phyloP scores from a whole-genome alignment of 37 sponge, comb jelly and placozoan genomes.

The Spongilla lacustris region DNA sequence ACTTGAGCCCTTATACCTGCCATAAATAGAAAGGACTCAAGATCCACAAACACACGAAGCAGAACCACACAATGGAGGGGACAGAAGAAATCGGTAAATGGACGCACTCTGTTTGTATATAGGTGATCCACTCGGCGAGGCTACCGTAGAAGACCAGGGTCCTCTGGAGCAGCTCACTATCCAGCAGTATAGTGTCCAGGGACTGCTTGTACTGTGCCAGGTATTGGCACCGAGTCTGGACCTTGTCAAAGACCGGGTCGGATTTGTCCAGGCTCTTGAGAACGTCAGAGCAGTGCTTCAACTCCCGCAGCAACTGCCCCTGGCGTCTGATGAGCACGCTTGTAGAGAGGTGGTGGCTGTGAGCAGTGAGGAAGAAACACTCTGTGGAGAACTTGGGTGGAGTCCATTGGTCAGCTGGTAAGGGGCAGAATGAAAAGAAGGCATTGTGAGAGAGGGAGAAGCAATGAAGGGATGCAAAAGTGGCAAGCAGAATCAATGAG shows the following conservation, averaged over 20 bases:
- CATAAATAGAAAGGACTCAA: neutral
- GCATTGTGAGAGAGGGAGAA: neutral
- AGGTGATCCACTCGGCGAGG: constrained; percentile 7
- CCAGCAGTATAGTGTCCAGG: constrained; percentile 30
- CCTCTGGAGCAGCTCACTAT: constrained; percentile 39
- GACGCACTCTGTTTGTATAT: neutral
- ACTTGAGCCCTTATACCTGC: neutral
- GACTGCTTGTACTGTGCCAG: no score
- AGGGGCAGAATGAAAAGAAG: neutral
- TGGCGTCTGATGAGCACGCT: constrained; percentile 59
- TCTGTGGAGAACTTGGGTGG: constrained; percentile 90
- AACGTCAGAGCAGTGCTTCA: constrained; percentile 26
- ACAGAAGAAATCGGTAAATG: neutral
- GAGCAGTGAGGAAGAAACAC: constrained; percentile 90
- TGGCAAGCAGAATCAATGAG: neutral
- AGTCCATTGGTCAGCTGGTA: neutral
- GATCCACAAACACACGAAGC: neutral
- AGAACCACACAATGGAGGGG: no score
- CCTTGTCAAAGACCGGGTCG: no score
- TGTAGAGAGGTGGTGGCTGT: constrained; percentile 76
- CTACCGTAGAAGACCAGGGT: constrained; percentile 14
- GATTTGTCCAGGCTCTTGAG: no score
- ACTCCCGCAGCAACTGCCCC: constrained; percentile 36
- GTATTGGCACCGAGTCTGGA: no score
- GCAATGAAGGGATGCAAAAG: neutral